Percentiles rank a stretch among this genome's conserved stretches.
Conservation (phyloP, 2,888 invertebrate species). For the Oxyteleia sp. region DNA sequence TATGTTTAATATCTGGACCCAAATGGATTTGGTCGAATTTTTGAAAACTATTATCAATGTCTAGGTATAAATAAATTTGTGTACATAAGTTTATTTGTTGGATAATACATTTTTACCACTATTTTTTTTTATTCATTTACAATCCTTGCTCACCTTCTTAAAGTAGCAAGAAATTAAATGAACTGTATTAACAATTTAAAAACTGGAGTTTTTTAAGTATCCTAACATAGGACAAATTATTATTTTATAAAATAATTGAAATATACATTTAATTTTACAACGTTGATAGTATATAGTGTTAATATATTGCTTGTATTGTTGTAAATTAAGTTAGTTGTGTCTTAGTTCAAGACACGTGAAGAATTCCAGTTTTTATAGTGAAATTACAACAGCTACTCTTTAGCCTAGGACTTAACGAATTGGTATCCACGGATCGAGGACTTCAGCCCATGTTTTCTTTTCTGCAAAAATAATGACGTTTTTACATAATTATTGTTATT, state of each 20-base stretch:
- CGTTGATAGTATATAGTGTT: no score
- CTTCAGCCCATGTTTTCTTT: slow-evolving; percentile 76
- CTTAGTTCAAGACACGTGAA: no score
- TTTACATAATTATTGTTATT: no score
- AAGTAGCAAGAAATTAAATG: no score
- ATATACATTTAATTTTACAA: no score
- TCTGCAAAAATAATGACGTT: slow-evolving; percentile 54
- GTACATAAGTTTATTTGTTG: slow-evolving; percentile 72
- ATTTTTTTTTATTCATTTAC: slow-evolving; percentile 50
- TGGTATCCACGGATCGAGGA: slow-evolving; percentile 79
- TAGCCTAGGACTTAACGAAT: slow-evolving; percentile 77
- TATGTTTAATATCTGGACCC: slow-evolving; percentile 11
- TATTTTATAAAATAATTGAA: no score
- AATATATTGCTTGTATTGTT: no score
- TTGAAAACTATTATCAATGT: slow-evolving; percentile 52
- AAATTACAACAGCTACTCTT: slow-evolving; percentile 58
- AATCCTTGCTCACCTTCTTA: slow-evolving; percentile 26
- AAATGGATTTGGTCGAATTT: slow-evolving; percentile 61
- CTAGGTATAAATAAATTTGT: slow-evolving; percentile 71
- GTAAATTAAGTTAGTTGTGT: no score
- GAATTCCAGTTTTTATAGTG: no score
- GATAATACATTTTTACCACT: slow-evolving; percentile 71
- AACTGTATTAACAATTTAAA: no score
- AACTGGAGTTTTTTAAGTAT: no score
- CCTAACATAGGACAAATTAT: slow-evolving; percentile 57